Percentiles rank a stretch among this genome's conserved stretches.
phyloP scores from a whole-genome alignment of 2,888 invertebrate genomes.

The Cataglyphis cursor region DNA sequence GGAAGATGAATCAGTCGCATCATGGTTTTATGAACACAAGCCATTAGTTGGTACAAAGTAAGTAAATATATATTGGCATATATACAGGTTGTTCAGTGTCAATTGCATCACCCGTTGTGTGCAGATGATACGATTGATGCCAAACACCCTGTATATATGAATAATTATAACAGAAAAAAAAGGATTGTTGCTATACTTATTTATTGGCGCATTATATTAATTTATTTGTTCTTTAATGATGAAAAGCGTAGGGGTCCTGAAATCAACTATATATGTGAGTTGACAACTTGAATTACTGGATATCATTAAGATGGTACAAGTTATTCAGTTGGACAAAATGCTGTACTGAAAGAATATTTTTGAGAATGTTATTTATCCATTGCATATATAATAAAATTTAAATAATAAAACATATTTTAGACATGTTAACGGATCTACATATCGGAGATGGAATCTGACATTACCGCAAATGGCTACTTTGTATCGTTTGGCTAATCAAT shows the following conservation, averaged over 20 bases:
- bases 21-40: conserved; percentile 99
- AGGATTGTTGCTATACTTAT: background rate
- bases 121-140: no score
- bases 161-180: background rate
- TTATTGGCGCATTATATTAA: background rate
- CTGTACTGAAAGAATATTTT: conserved; percentile 68
- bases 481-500: conserved; percentile 98
- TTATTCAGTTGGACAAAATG: conserved; percentile 82
- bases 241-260: conserved; percentile 87
- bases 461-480: conserved; percentile 99
- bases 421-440: conserved; percentile 98
- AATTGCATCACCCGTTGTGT: no score
- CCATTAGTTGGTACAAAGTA: conserved; percentile 96
- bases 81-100: no score
- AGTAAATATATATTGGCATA: conserved; percentile 73
- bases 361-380: conserved; percentile 7
- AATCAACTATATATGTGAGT: conserved; percentile 84
- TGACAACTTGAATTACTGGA: conserved; percentile 77
- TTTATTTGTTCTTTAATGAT: conserved; percentile 77
- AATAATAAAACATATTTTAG: conserved; percentile 85
- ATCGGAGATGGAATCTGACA: conserved; percentile 98
- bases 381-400: background rate
- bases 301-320: conserved; percentile 77
- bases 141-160: background rate
- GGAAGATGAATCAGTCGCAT: conserved; percentile 96